Evolutionary conservation across 2,113 vertebrate species (phyloP).

Genomic region (Scytalopus superciliaris): DNA sequence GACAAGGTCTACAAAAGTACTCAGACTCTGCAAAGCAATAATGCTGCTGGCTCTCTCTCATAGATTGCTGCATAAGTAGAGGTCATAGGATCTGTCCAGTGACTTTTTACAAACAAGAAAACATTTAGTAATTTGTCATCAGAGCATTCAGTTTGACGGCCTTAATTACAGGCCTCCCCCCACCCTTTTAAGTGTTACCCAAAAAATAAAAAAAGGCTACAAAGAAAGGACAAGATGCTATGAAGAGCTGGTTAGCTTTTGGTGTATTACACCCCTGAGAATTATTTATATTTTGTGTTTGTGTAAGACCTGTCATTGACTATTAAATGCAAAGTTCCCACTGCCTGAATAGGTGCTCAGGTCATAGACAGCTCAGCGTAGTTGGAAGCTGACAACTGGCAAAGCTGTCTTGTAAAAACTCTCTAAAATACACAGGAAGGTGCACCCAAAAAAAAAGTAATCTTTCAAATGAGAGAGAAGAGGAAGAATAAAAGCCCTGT

Average conservation of each 20-base stretch:
- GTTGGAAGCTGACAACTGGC: not conserved
- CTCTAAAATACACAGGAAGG: not conserved
- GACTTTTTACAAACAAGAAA: not conserved
- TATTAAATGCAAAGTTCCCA: slow-evolving; percentile 18
- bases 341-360: not conserved
- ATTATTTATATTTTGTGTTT: slow-evolving; percentile 1
- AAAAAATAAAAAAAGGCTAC: not conserved
- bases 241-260: not conserved
- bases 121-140: not conserved
- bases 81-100: not conserved
- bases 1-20: not conserved
- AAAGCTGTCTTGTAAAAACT: not conserved
- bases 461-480: not conserved
- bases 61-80: not conserved
- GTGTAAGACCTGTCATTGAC: not conserved
- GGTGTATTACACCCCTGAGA: not conserved
- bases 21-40: not conserved
- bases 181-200: not conserved
- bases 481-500: not conserved
- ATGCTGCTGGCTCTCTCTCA: not conserved
- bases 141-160: not conserved
- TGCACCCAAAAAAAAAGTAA: not conserved
- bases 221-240: not conserved
- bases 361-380: not conserved
- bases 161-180: not conserved